Conservation (phyloP, 1,140 invertebrate genomes). For the Bombyx mandarina region DNA sequence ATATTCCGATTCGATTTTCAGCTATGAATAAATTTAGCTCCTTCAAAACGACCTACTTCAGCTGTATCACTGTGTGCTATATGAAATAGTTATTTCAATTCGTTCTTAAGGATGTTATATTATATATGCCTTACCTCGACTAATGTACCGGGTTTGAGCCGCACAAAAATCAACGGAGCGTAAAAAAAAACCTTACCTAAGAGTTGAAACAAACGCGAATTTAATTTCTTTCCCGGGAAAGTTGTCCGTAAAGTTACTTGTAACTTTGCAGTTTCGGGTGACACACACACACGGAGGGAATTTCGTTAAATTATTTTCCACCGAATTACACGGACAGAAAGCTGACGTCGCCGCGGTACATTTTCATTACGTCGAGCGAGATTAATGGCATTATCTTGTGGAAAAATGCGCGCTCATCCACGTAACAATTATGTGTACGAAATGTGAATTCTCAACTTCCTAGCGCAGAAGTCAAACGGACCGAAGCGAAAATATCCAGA, state of each 20-base stretch:
- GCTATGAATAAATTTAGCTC: constrained; percentile 43
- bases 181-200: background rate
- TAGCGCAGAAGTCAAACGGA: constrained; percentile 26
- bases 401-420: constrained; percentile 37
- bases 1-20: constrained; percentile 31
- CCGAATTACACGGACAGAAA: constrained; percentile 18
- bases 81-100: too few relatives aligned
- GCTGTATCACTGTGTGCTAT: too few relatives aligned
- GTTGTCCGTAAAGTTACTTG: constrained; percentile 16
- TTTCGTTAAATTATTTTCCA: constrained; percentile 28
- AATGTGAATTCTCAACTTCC: constrained; percentile 21
- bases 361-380: constrained; percentile 42
- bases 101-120: too few relatives aligned
- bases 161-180: too few relatives aligned
- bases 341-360: constrained; percentile 24
- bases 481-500: constrained; percentile 46
- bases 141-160: too few relatives aligned
- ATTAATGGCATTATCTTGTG: constrained; percentile 47
- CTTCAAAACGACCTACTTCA: background rate
- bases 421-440: constrained; percentile 40
- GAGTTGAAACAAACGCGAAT: constrained; percentile 14
- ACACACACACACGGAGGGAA: constrained; percentile 13
- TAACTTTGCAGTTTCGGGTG: constrained; percentile 19
- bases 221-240: constrained; percentile 30
- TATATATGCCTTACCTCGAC: too few relatives aligned